phyloP scores from a whole-genome alignment of 2,113 vertebrate species.

The Delphinus delphis region DNA sequence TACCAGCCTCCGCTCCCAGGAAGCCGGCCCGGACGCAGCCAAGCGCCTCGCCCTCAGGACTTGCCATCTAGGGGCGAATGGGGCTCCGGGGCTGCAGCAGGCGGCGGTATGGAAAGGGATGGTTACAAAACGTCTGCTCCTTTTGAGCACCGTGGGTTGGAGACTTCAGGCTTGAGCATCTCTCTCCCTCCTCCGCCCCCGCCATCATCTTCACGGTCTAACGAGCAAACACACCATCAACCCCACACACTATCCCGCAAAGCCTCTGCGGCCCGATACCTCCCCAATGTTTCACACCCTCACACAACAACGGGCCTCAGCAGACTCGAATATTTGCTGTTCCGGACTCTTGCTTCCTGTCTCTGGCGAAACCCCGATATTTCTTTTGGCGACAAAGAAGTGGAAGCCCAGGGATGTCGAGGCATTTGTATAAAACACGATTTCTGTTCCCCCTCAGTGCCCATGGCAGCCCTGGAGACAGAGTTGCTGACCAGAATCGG shows the following conservation, averaged over 20 bases:
- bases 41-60: background rate
- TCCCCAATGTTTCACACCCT: slow-evolving; percentile 54
- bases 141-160: background rate
- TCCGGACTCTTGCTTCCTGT: background rate
- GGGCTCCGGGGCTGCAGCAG: background rate
- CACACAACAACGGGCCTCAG: slow-evolving; percentile 58
- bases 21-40: background rate
- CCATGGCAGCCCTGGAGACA: background rate
- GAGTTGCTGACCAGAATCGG: background rate
- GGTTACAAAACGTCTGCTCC: background rate
- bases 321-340: slow-evolving; percentile 6
- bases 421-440: slow-evolving; percentile 26
- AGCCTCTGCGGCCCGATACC: background rate
- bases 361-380: slow-evolving; percentile 36
- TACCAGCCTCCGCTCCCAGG: background rate
- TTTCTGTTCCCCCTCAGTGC: background rate
- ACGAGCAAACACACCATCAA: background rate
- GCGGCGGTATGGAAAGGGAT: background rate
- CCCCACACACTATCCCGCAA: background rate
- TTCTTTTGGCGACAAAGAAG: slow-evolving; percentile 12
- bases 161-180: background rate
- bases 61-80: background rate
- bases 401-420: background rate
- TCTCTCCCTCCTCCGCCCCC: background rate
- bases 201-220: background rate